These are phyloP conservation scores for Agonopterix alstromeriana DNA, from an alignment of 2,888 invertebrate genomes.

Conservation along the genomic window DNA sequence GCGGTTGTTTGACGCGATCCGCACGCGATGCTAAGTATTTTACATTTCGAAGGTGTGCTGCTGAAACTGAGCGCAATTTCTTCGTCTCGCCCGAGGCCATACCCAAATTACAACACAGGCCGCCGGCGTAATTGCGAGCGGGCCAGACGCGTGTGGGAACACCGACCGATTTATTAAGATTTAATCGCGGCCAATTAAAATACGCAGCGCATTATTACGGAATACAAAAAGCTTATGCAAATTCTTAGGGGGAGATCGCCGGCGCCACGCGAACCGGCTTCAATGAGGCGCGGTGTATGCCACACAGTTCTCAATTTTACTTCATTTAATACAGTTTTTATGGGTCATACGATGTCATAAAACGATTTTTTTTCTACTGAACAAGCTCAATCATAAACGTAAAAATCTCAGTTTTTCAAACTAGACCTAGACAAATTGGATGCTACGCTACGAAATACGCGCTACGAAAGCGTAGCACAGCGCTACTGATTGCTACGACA, in stretches of 20 bases:
- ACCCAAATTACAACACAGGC: conserved; percentile 61
- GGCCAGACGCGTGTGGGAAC: conserved; percentile 54
- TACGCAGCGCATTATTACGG: conserved; percentile 58
- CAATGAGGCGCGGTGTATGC: background rate
- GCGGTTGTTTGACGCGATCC: conserved; percentile 26
- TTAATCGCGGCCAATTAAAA: conserved; percentile 71
- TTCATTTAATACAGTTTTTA: background rate
- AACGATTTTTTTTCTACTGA: too few relatives aligned
- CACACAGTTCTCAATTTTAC: background rate
- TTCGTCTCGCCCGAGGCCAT: conserved; percentile 53
- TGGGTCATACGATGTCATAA: background rate
- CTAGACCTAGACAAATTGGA: too few relatives aligned
- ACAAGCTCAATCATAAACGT: too few relatives aligned
- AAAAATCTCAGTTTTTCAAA: too few relatives aligned
- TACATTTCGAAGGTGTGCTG: conserved; percentile 19
- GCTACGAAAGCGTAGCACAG: too few relatives aligned
- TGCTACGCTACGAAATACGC: too few relatives aligned
- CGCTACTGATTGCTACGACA: too few relatives aligned
- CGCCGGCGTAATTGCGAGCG: conserved; percentile 60
- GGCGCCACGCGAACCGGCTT: conserved; percentile 29
- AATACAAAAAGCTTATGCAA: conserved; percentile 58
- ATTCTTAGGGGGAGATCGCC: conserved; percentile 28
- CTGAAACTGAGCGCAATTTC: conserved; percentile 59
- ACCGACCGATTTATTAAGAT: conserved; percentile 69
- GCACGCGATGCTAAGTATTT: conserved; percentile 36